Conservation (phyloP, 2,113 vertebrate genomes). For the Microcebus griseorufus region DNA sequence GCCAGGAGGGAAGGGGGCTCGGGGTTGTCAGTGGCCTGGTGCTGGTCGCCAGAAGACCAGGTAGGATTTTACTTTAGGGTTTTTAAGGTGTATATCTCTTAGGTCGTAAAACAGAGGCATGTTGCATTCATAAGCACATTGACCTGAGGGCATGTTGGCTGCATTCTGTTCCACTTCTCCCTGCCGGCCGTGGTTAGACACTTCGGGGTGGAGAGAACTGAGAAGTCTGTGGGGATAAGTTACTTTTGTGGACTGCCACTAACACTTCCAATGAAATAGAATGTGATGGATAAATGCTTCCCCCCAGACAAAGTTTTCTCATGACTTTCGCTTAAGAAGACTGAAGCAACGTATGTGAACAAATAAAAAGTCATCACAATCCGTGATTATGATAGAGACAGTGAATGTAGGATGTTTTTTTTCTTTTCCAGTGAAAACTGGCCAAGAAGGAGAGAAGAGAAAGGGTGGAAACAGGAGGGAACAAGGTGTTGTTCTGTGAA, state of each 20-base stretch:
- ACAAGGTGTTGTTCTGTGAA: background rate
- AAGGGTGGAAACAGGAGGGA: background rate
- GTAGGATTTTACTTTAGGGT: background rate
- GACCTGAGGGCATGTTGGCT: background rate
- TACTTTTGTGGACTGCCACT: background rate
- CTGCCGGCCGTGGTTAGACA: background rate
- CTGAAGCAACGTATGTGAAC: constrained; percentile 86
- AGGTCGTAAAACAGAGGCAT: background rate
- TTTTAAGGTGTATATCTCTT: background rate
- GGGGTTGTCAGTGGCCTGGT: background rate
- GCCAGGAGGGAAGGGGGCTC: too few species aligned
- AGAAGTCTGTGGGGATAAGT: background rate
- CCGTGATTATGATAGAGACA: constrained; percentile 67
- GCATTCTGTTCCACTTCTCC: background rate
- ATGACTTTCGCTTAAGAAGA: constrained; percentile 73
- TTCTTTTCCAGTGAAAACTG: background rate
- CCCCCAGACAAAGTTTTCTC: background rate
- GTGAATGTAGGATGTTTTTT: background rate
- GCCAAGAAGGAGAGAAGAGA: background rate
- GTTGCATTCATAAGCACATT: background rate
- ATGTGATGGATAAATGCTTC: background rate
- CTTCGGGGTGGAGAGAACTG: background rate
- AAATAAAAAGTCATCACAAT: constrained; percentile 91
- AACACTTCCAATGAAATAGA: background rate
- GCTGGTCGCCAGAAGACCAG: background rate